phyloP scores from a whole-genome alignment of 1,140 invertebrate genomes.

The Adelges cooleyi region DNA sequence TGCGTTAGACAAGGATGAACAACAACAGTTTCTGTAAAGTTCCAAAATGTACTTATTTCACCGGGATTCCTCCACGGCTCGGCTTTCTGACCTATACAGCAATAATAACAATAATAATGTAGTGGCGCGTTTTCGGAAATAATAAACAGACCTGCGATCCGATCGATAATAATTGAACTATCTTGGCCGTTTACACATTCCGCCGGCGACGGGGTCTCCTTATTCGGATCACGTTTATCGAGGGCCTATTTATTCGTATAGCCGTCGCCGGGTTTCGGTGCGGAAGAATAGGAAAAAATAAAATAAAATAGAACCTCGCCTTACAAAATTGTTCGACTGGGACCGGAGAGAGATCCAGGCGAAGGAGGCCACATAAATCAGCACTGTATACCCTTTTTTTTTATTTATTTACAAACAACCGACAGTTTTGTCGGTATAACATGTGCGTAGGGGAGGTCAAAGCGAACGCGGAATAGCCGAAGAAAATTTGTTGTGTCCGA shows the following conservation, averaged over 20 bases:
- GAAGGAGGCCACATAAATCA: conserved; percentile 2
- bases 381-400: background rate
- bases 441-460: no score
- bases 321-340: background rate
- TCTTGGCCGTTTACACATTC: conserved; percentile 2
- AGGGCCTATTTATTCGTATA: background rate
- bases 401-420: conserved; percentile 3
- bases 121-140: no score
- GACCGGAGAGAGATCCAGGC: background rate
- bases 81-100: no score
- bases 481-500: no score
- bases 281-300: background rate
- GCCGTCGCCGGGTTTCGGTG: background rate
- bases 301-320: no score
- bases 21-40: no score
- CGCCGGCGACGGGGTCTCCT: background rate
- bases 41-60: no score
- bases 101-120: no score
- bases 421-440: background rate
- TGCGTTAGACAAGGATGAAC: no score
- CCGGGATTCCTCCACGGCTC: no score
- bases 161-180: conserved; percentile 16
- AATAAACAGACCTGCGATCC: no score
- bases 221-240: conserved; percentile 5
- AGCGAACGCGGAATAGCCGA: no score